phyloP scores from a whole-genome alignment of 2,113 vertebrate genomes.

The Semnornis frantzii region DNA sequence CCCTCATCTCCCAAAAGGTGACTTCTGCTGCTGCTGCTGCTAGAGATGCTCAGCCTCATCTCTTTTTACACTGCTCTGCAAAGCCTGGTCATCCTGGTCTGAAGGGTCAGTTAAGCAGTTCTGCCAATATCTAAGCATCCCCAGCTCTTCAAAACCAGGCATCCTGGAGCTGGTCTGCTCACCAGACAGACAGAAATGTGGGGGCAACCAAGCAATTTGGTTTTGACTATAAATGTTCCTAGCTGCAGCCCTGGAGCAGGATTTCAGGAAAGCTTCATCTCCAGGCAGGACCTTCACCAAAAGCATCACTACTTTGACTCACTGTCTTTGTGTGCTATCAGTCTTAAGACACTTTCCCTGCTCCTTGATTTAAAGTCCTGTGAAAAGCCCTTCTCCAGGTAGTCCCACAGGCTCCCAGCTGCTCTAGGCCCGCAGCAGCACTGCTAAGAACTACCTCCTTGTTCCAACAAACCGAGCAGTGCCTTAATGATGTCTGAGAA shows the following conservation, averaged over 20 bases:
- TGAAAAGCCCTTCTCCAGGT: not conserved
- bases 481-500: conserved; percentile 34
- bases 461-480: conserved; percentile 15
- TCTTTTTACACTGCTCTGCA: not conserved
- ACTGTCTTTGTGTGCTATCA: not conserved
- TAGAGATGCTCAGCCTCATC: not conserved
- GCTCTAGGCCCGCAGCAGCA: not conserved
- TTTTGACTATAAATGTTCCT: not conserved
- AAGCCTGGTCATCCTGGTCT: not conserved
- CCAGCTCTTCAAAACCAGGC: not conserved
- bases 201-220: not conserved
- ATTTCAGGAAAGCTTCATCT: not conserved
- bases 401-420: not conserved
- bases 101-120: not conserved
- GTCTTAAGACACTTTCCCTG: not conserved
- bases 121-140: not conserved
- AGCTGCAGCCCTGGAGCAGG: not conserved
- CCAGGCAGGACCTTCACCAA: not conserved
- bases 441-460: not conserved
- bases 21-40: not conserved
- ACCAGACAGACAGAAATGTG: not conserved
- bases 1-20: not conserved
- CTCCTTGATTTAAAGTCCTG: not conserved
- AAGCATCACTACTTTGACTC: not conserved
- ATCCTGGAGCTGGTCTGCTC: not conserved